Conservation (phyloP, 2,797 vertebrate species). For the Silurus lanzhouensis region DNA sequence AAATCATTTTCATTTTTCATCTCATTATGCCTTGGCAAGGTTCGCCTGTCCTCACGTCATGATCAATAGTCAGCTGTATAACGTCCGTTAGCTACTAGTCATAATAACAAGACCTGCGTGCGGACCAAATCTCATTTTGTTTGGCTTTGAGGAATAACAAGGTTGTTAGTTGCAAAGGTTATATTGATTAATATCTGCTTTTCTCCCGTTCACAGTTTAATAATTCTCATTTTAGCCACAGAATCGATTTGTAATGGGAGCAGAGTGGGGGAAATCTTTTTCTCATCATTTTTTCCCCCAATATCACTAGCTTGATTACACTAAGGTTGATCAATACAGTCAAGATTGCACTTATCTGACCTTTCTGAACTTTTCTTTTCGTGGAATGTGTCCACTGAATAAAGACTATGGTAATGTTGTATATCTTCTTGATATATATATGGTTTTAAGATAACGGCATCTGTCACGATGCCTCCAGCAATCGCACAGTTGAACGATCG, state of each 20-base stretch:
- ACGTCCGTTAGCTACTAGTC: slow-evolving; percentile 58
- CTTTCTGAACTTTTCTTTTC: slow-evolving; percentile 6
- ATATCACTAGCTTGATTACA: slow-evolving; percentile 15
- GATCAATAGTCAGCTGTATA: slow-evolving; percentile 70
- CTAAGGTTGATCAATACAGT: slow-evolving; percentile 11
- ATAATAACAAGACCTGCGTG: slow-evolving; percentile 65
- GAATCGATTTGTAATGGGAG: slow-evolving; percentile 56
- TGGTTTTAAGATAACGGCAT: neutral
- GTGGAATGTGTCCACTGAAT: neutral
- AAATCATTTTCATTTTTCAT: slow-evolving; percentile 61
- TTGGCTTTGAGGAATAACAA: slow-evolving; percentile 73
- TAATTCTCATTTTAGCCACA: slow-evolving; percentile 63
- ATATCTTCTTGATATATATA: neutral
- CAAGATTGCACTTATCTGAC: slow-evolving; percentile 19
- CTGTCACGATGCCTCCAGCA: neutral
- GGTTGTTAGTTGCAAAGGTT: slow-evolving; percentile 73
- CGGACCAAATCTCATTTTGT: slow-evolving; percentile 65
- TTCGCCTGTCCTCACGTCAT: slow-evolving; percentile 59
- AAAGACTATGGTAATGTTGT: neutral
- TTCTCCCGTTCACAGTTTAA: slow-evolving; percentile 61
- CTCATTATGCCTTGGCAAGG: slow-evolving; percentile 58
- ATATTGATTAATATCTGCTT: slow-evolving; percentile 71
- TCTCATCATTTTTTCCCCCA: slow-evolving; percentile 2
- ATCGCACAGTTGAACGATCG: neutral
- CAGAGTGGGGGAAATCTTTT: slow-evolving; percentile 15